Conservation (phyloP, 2,888 invertebrate species). For the Eudiplozoon nipponicum region DNA sequence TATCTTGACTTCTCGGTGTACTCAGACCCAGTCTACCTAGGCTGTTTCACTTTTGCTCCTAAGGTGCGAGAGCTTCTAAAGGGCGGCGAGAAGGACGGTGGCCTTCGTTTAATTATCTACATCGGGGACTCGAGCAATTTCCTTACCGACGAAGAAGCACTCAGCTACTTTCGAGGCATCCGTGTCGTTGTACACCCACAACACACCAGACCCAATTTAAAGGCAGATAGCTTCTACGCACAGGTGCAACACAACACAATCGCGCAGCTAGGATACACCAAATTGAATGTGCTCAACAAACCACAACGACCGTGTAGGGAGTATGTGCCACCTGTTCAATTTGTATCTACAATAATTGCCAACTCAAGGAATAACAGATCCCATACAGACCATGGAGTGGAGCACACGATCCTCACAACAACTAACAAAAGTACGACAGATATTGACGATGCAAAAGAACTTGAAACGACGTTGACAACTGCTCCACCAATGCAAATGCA, state of each 20-base stretch:
- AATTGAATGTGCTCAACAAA: conserved; percentile 6
- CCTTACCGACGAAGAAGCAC: conserved; percentile 9
- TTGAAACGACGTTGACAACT: too few species aligned
- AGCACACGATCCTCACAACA: too few species aligned
- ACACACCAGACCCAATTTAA: conserved; percentile 4
- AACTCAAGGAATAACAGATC: too few species aligned
- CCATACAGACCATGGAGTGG: too few species aligned
- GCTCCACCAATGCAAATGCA: too few species aligned
- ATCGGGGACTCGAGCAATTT: conserved; percentile 9
- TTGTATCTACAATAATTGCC: too few species aligned
- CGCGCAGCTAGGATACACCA: conserved; percentile 8
- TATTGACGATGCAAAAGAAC: background rate
- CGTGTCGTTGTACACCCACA: conserved; percentile 6
- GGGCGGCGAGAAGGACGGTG: conserved; percentile 9
- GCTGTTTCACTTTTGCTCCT: conserved; percentile 8
- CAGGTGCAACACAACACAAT: conserved; percentile 3
- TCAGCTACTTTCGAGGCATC: conserved; percentile 6
- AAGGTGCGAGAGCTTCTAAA: conserved; percentile 4
- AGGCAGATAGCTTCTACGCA: conserved; percentile 9
- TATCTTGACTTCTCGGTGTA: conserved; percentile 9
- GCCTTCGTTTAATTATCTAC: conserved; percentile 5
- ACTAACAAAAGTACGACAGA: too few species aligned
- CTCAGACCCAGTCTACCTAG: conserved; percentile 9
- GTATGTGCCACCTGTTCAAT: conserved; percentile 91
- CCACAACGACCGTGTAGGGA: conserved; percentile 33